Evolutionary conservation across 1,140 invertebrate genomes (phyloP).

Genomic region (Zaprionus nigranus): DNA sequence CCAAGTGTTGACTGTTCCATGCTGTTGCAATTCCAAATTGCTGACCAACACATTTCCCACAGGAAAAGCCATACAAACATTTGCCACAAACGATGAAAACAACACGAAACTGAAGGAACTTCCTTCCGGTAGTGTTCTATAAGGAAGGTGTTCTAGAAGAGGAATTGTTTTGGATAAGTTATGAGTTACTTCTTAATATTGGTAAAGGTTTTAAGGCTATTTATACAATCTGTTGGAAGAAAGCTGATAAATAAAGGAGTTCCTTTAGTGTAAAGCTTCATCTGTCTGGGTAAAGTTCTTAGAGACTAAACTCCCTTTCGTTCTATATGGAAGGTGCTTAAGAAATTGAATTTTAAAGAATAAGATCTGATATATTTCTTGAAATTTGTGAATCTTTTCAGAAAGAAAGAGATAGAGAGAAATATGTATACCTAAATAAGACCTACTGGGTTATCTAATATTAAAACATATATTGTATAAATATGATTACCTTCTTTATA

Average conservation of each 20-base stretch:
- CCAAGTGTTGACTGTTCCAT: conserved; percentile 20
- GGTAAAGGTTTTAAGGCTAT: no score
- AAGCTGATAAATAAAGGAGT: no score
- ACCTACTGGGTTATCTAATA: no score
- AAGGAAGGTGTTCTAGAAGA: no score
- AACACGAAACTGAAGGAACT: background rate
- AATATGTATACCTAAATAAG: no score
- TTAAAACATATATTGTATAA: background rate
- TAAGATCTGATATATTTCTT: background rate
- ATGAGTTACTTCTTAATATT: no score
- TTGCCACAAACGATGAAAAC: conserved; percentile 37
- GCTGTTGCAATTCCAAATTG: conserved; percentile 26
- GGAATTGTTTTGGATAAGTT: no score
- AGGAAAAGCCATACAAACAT: conserved; percentile 47
- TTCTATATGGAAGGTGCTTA: background rate
- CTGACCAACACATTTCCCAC: conserved; percentile 60
- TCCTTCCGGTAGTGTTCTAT: background rate
- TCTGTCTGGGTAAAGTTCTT: no score
- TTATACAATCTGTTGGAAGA: no score
- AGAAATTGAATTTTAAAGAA: background rate
- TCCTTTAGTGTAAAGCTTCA: no score
- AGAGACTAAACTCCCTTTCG: background rate
- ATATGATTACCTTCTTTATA: background rate
- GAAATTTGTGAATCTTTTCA: background rate
- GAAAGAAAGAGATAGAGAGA: no score